A percentile compares a stretch with the other conserved stretches of the same genome.
These are phyloP conservation scores for Siniperca chuatsi DNA, from an alignment of 2,113 vertebrate genomes.

Conservation along the genomic window DNA sequence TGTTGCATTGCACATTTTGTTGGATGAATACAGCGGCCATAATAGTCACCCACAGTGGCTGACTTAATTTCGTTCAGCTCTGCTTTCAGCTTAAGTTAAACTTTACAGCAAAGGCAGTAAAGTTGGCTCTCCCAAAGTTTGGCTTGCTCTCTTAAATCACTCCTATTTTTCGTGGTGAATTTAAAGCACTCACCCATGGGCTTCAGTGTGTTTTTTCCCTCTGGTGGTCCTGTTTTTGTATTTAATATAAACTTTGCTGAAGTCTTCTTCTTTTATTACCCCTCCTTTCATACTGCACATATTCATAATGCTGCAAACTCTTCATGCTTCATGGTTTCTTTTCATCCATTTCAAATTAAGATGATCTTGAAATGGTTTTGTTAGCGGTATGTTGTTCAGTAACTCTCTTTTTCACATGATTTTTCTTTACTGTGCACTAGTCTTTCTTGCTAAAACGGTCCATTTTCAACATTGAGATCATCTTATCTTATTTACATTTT, in stretches of 20 bases:
- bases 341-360: conserved; percentile 37
- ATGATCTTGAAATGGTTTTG: not conserved
- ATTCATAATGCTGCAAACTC: not conserved
- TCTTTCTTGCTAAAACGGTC: not conserved
- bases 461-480: not conserved
- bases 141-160: conserved; percentile 21
- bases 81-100: conserved; percentile 44
- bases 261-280: not conserved
- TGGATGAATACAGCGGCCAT: conserved; percentile 34
- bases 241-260: conserved; percentile 10
- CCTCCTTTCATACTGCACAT: not conserved
- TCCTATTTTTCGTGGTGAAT: not conserved
- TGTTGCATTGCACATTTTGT: conserved; percentile 41
- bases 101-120: conserved; percentile 36
- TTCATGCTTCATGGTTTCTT: conserved; percentile 19
- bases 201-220: not conserved
- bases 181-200: conserved; percentile 4
- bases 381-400: not conserved
- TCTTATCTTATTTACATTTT: conserved; percentile 28
- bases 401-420: not conserved
- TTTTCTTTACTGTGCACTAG: not conserved
- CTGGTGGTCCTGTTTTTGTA: not conserved
- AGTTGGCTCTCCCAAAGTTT: conserved; percentile 19
- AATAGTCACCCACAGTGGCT: conserved; percentile 31
- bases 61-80: conserved; percentile 37